phyloP scores from a whole-genome alignment of 2,888 invertebrate genomes.

The Drosophila fulvimacula region DNA sequence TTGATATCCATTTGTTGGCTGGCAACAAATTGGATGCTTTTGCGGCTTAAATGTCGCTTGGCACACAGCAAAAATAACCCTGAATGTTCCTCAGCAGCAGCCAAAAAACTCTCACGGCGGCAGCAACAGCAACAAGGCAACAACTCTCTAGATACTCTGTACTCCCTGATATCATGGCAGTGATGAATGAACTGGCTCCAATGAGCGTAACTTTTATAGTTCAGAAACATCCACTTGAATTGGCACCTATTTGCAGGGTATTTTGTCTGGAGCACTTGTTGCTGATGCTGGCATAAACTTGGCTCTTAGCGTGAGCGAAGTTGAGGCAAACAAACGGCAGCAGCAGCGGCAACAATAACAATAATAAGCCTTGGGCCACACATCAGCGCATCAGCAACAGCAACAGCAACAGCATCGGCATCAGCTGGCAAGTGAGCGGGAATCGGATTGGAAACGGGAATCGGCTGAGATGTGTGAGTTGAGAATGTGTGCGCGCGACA shows the following conservation, averaged over 20 bases:
- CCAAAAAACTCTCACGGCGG: constrained; percentile 38
- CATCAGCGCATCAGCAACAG: constrained; percentile 34
- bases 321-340: constrained; percentile 54
- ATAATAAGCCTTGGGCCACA: constrained; percentile 39
- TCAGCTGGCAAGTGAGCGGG: constrained; percentile 27
- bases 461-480: neutral
- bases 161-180: too few relatives aligned
- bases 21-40: constrained; percentile 30
- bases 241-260: neutral
- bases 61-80: constrained; percentile 14
- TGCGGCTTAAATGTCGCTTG: constrained; percentile 39
- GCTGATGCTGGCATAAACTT: constrained; percentile 51
- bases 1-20: constrained; percentile 12
- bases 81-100: constrained; percentile 32
- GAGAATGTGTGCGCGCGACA: constrained; percentile 8
- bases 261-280: constrained; percentile 2
- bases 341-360: constrained; percentile 15
- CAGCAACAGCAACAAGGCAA: too few relatives aligned
- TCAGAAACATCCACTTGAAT: neutral
- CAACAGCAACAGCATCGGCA: constrained; percentile 35
- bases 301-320: constrained; percentile 41
- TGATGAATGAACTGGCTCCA: neutral
- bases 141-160: neutral
- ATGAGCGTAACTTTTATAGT: too few relatives aligned
- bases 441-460: constrained; percentile 10